A percentile compares a stretch with the other conserved stretches of the same genome.
Conservation (phyloP, 2,797 vertebrate species). For the Hydrolagus colliei region DNA sequence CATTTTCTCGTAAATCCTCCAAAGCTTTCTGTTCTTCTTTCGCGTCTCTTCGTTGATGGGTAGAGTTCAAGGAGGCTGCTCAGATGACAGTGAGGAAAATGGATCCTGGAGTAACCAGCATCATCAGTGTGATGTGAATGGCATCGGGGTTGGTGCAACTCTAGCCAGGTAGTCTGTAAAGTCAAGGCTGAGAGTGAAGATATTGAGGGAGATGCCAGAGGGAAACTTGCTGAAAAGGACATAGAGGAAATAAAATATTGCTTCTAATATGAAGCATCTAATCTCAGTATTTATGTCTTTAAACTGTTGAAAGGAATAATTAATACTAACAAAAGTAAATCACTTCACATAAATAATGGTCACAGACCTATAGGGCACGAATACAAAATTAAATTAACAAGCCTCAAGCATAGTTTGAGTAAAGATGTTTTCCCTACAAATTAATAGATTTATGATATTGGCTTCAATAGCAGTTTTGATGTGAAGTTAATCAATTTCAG, state of each 20-base stretch:
- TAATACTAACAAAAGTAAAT: too few relatives aligned
- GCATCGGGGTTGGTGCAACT: constrained; percentile 73
- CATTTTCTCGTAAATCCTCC: constrained; percentile 58
- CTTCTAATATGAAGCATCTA: constrained; percentile 50
- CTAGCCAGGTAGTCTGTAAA: constrained; percentile 83
- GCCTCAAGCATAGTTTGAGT: too few relatives aligned
- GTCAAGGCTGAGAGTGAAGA: constrained; percentile 91
- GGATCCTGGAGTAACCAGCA: constrained; percentile 79
- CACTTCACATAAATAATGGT: too few relatives aligned
- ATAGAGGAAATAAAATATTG: constrained; percentile 96
- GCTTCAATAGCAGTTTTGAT: too few relatives aligned
- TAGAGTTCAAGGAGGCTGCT: constrained; percentile 73
- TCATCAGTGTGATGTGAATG: constrained; percentile 77
- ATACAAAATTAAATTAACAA: too few relatives aligned
- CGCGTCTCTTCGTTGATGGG: constrained; percentile 76
- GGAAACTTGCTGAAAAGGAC: constrained; percentile 98
- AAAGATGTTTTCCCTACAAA: too few relatives aligned
- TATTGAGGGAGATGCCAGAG: constrained; percentile 84
- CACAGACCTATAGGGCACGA: too few relatives aligned
- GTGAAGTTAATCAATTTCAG: too few relatives aligned
- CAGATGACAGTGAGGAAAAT: constrained; percentile 76
- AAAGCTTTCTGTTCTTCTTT: constrained; percentile 79
- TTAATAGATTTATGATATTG: too few relatives aligned
- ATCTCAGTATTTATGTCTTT: too few relatives aligned
- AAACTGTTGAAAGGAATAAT: too few relatives aligned